Conservation (phyloP, 2,888 invertebrate genomes). For the Anticlea derivata region DNA sequence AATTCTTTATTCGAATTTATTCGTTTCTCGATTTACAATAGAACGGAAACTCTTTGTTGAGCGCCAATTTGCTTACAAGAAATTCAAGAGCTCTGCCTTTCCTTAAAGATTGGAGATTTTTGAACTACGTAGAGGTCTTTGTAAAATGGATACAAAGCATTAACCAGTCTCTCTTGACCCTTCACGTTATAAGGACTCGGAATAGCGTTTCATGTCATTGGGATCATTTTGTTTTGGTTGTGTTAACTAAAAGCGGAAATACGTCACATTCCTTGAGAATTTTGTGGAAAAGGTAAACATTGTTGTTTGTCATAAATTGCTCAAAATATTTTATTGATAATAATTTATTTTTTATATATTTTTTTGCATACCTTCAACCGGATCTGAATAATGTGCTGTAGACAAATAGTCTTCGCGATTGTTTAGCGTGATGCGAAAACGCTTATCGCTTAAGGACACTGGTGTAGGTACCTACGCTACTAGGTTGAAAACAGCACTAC, state of each 20-base stretch:
- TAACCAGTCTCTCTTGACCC: conserved; percentile 9
- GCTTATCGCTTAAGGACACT: no score
- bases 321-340: not conserved
- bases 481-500: no score
- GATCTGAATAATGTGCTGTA: not conserved
- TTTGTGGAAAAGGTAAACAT: conserved; percentile 13
- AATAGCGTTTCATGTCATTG: not conserved
- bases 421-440: no score
- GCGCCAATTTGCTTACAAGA: conserved; percentile 31
- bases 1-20: conserved; percentile 55
- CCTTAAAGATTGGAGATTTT: not conserved
- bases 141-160: not conserved
- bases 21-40: conserved; percentile 50
- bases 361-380: not conserved
- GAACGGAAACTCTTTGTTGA: conserved; percentile 51
- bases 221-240: conserved; percentile 9
- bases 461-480: no score
- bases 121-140: conserved; percentile 9
- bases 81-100: conserved; percentile 13
- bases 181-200: not conserved
- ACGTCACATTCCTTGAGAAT: conserved; percentile 22
- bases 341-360: no score
- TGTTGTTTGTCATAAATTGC: conserved; percentile 15
- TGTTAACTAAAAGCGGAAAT: conserved; percentile 22
- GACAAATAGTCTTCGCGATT: no score